Base-by-base conservation (phyloP, 2,113 vertebrate species). In the Antidorcas marsupialis region DNA sequence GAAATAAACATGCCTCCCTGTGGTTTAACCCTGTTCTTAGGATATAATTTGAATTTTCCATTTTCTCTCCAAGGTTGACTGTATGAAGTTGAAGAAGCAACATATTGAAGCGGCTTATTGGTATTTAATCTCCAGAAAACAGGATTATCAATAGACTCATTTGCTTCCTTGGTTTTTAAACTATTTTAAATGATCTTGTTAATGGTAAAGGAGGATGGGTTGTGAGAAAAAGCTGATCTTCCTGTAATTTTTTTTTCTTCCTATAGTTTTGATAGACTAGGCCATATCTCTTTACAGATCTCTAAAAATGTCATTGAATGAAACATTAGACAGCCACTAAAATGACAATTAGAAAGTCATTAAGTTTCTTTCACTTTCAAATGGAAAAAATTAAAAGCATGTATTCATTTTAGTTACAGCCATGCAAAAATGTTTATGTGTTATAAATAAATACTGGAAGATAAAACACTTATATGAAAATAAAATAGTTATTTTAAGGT, bases 21-120 rank as follows among this genome's bases (percentile, higher is more conserved):
- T 16, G 36, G 15, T 59, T 93, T 93, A 96, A 96, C 60, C 23
- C 50, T 84, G 27, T 53, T 60, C 55, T 82, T 83, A 64, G 27
- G 79, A 96, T 94, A 23, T 88, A 87, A 91, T 95, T 97, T 50
- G 71, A 39, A 64, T 47, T 94, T 74, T 96, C 28, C n/a, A 39
- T 85, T 92, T 88, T 91, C 79, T 84, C n/a, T 59, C 39, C 52
- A 89, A 79, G 16, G 30, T 53, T 95, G 33, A 90, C 50, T 57
- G 0, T 82, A 47, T 43, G 36, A 83, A 86, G 60, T 60, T 96
- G 67, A 96, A 91, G 50, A 88, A 94, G 39, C 85, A 82, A 88
- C 28, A 25, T 67, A 81, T 6, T 86, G 16, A 13, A 96, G 82
- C 67, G 21, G 21, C 91, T 90, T 94, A 55, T 83, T 33, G 64